phyloP scores from a whole-genome alignment of 2,888 invertebrate genomes.

The Lampropteryx suffumata region DNA sequence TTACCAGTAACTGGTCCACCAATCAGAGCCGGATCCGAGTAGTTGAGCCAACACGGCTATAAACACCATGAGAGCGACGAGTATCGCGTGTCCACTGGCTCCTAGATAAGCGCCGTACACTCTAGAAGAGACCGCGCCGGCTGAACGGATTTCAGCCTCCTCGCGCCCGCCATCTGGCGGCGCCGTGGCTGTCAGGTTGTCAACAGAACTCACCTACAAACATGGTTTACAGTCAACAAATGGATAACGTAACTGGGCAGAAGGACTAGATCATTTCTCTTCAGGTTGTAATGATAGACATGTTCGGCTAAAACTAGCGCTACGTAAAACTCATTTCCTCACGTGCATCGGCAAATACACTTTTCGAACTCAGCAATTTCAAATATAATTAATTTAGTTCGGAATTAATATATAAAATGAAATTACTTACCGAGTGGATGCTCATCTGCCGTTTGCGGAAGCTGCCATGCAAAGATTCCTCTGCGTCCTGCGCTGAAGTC shows the following conservation, averaged over 20 bases:
- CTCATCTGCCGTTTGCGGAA: conserved; percentile 77
- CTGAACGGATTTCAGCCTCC: conserved; percentile 83
- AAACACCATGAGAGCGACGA: conserved; percentile 82
- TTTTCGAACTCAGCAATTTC: no score
- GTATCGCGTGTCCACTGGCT: conserved; percentile 86
- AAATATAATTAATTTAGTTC: no score
- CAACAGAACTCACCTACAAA: conserved; percentile 81
- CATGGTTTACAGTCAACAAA: no score
- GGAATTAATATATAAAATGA: no score
- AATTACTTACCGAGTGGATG: conserved; percentile 71
- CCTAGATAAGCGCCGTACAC: conserved; percentile 87
- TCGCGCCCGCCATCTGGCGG: conserved; percentile 75
- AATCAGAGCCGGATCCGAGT: conserved; percentile 89
- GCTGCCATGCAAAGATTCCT: conserved; percentile 62
- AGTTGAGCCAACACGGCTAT: conserved; percentile 87
- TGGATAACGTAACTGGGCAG: no score
- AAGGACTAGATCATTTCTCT: no score
- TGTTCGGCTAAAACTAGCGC: no score
- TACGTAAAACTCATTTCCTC: no score
- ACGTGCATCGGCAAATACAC: no score
- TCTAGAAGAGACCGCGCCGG: conserved; percentile 84
- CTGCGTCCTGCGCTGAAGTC: conserved; percentile 33
- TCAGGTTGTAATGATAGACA: no score
- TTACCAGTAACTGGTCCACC: conserved; percentile 90
- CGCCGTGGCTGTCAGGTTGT: conserved; percentile 76